phyloP scores from a whole-genome alignment of 2,888 invertebrate genomes.

The Epistrophella euchroma region DNA sequence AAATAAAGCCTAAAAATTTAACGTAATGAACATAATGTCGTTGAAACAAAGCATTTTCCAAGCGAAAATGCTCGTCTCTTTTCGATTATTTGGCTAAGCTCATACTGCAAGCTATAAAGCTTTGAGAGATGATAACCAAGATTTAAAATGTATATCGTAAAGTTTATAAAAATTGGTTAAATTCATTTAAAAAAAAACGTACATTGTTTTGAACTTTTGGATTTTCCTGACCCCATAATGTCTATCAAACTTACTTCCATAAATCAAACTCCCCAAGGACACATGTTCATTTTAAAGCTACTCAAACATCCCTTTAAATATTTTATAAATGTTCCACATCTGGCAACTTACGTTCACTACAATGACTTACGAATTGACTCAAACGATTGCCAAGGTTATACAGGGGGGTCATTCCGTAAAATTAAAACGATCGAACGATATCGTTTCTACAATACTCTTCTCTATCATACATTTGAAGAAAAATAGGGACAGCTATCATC shows the following conservation, averaged over 20 bases:
- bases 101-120: neutral
- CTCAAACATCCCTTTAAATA: slow-evolving; percentile 3
- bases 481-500: too few species aligned
- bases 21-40: too few species aligned
- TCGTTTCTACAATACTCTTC: too few species aligned
- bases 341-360: slow-evolving; percentile 83
- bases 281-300: slow-evolving; percentile 5
- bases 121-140: neutral
- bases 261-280: slow-evolving; percentile 8
- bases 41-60: too few species aligned
- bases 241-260: slow-evolving; percentile 25
- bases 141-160: too few species aligned
- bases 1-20: too few species aligned
- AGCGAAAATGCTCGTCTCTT: too few species aligned
- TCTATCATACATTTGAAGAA: too few species aligned
- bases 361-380: slow-evolving; percentile 83
- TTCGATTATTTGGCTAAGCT: too few species aligned
- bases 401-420: too few species aligned
- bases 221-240: slow-evolving; percentile 7
- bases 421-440: too few species aligned
- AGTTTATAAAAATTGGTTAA: neutral
- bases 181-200: neutral
- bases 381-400: slow-evolving; percentile 83
- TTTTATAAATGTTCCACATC: slow-evolving; percentile 83
- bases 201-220: neutral